Base-by-base conservation (phyloP, 1,140 invertebrate species). In the Leucophenga varia region DNA sequence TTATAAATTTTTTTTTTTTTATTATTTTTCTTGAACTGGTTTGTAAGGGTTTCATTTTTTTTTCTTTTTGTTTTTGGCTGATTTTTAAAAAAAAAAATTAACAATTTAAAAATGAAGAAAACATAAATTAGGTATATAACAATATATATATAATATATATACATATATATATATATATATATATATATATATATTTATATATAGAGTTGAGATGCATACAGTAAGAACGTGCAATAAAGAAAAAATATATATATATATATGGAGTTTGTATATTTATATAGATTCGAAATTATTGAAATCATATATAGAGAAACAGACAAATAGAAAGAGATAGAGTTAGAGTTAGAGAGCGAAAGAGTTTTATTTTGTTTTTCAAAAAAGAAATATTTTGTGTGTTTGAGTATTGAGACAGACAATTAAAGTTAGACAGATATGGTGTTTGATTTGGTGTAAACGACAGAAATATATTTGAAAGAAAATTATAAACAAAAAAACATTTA, bases 111-210 rank as follows among this genome's bases (percentile, higher is more conserved):
- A 25, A 6, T 25, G 5, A 25, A 6, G 22, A 25, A 25, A 25
- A 25, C 5, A 25, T 25, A 10, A 25, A 6, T 59, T 68, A 67
- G 64, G n/a, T n/a, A 55, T 67, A 65, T 65, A 67, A 67, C 63
- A 67, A 67, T 67, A 67, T 63, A 67, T 68, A 68, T 57, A 57
- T 68, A 57, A 68, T 57, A 69, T 69, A 65, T 65, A 69, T 69
- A 65, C 59, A 16, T 17, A 42, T n/a, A 32, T n/a, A n/a, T n/a
- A n/a, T n/a, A n/a, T n/a, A n/a, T n/a, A 59, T 67, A 65, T 65
- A 65, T 65, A 57, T 57, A 25, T 25, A 5, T 67, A 67, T 68
- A 59, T 61, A 68, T 63, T 63, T 67, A 64, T 59, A 56, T 49
- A 39, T n/a, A 67, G 68, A 68, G 57, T 58, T 68, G 59, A 68